Conservation (phyloP, 2,113 vertebrate genomes). For the Thunnus maccoyii region DNA sequence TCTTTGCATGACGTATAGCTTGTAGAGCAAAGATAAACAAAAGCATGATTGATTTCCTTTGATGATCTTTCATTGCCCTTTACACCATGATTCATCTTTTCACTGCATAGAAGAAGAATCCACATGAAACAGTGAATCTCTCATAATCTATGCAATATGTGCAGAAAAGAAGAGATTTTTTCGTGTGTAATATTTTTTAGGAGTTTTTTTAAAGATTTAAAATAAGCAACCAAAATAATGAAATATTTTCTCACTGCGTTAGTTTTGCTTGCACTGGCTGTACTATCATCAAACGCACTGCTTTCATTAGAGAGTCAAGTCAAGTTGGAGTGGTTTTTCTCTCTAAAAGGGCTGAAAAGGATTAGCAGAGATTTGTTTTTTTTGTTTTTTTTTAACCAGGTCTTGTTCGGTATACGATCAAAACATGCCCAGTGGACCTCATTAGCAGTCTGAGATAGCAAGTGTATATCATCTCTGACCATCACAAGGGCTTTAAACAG, state of each 20-base stretch:
- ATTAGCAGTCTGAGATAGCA: slow-evolving; percentile 65
- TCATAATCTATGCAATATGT: neutral
- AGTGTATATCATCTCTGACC: slow-evolving; percentile 59
- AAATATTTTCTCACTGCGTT: slow-evolving; percentile 1
- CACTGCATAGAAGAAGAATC: neutral
- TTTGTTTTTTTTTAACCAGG: slow-evolving; percentile 13
- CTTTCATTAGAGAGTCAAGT: slow-evolving; percentile 24
- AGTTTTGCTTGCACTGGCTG: neutral
- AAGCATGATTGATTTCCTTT: slow-evolving; percentile 1
- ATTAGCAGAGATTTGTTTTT: slow-evolving; percentile 26
- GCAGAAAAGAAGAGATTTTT: neutral
- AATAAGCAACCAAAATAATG: neutral
- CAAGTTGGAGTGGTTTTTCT: slow-evolving; percentile 1
- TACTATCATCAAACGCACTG: neutral
- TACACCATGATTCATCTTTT: neutral
- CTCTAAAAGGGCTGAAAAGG: slow-evolving; percentile 27
- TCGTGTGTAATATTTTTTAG: neutral
- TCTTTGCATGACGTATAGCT: neutral
- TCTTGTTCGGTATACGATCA: slow-evolving; percentile 47
- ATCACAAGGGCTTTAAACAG: slow-evolving; percentile 43
- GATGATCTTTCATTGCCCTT: slow-evolving; percentile 3
- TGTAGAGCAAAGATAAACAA: neutral
- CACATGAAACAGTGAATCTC: neutral
- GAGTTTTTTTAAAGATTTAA: neutral
- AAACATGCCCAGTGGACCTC: slow-evolving; percentile 74